Evolutionary conservation across 2,888 invertebrate species (phyloP).

Genomic region (Temnothorax rugatulus): DNA sequence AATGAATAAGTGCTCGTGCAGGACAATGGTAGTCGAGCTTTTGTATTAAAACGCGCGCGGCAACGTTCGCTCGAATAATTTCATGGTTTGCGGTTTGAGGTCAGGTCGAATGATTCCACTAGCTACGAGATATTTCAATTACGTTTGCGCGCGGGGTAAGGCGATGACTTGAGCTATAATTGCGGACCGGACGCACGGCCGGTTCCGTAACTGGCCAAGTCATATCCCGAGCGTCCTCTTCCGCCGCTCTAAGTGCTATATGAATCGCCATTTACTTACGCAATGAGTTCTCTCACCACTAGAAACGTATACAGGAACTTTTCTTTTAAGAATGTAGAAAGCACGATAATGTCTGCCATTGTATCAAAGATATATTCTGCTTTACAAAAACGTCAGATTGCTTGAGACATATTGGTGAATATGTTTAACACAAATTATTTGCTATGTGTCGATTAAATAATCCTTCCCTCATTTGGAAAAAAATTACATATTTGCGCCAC

Average conservation of each 20-base stretch:
- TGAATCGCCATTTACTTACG: slow-evolving; percentile 47
- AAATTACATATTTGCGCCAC: not conserved
- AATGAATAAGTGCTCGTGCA: slow-evolving; percentile 32
- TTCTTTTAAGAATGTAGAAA: not conserved
- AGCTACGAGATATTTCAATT: slow-evolving; percentile 83
- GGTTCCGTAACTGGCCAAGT: slow-evolving; percentile 74
- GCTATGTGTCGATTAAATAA: not conserved
- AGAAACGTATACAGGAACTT: not conserved
- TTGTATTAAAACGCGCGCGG: slow-evolving; percentile 66
- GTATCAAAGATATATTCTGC: not conserved
- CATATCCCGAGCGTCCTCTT: slow-evolving; percentile 59
- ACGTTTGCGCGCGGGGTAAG: slow-evolving; percentile 69
- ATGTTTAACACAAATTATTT: not conserved
- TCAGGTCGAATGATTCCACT: slow-evolving; percentile 73
- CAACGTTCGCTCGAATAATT: slow-evolving; percentile 77
- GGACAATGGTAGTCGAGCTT: slow-evolving; percentile 31
- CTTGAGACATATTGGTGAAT: not conserved
- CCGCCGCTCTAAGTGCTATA: slow-evolving; percentile 4
- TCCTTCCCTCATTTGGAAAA: not conserved
- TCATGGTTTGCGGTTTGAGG: slow-evolving; percentile 80
- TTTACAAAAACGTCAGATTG: not conserved
- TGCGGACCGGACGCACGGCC: slow-evolving; percentile 69
- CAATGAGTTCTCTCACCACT: slow-evolving; percentile 28
- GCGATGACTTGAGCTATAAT: slow-evolving; percentile 70
- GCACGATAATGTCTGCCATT: not conserved